Conservation (phyloP, 2,888 invertebrate genomes). For the Cyaniris semiargus region DNA sequence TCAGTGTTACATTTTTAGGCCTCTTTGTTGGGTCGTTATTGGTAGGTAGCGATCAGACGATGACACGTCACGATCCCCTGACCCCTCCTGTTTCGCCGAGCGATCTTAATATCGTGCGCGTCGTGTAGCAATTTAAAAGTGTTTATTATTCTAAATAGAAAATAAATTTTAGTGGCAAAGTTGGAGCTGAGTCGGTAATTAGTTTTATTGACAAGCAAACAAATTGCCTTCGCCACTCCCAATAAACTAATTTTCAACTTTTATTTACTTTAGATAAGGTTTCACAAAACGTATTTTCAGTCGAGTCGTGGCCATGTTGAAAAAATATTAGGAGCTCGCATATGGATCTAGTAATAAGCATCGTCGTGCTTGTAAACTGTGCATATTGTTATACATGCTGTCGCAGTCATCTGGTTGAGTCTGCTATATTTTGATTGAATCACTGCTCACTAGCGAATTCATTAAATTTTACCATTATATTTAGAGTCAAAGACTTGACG, state of each 20-base stretch:
- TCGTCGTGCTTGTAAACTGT: too few relatives aligned
- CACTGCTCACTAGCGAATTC: too few relatives aligned
- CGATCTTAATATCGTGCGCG: background rate
- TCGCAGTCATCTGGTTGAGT: too few relatives aligned
- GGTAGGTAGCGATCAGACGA: too few relatives aligned
- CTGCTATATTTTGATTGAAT: too few relatives aligned
- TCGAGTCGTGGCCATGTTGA: background rate
- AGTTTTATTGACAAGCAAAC: conserved; percentile 21
- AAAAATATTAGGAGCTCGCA: background rate
- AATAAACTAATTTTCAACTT: conserved; percentile 13
- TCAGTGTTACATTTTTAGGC: too few relatives aligned
- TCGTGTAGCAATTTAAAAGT: background rate
- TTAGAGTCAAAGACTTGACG: too few relatives aligned
- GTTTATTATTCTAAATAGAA: background rate
- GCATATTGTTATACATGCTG: too few relatives aligned
- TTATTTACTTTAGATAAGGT: background rate
- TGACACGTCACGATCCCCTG: too few relatives aligned
- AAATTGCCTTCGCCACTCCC: conserved; percentile 6
- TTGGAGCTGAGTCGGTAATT: background rate
- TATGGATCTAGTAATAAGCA: too few relatives aligned
- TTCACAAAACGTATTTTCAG: background rate
- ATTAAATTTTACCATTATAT: too few relatives aligned
- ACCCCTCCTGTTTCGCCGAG: background rate
- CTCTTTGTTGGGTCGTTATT: too few relatives aligned
- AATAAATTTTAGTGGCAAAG: background rate